Percentiles rank a stretch among this genome's conserved stretches.
phyloP scores from a whole-genome alignment of 1,140 invertebrate species.

The Himalopsyche phryganea region DNA sequence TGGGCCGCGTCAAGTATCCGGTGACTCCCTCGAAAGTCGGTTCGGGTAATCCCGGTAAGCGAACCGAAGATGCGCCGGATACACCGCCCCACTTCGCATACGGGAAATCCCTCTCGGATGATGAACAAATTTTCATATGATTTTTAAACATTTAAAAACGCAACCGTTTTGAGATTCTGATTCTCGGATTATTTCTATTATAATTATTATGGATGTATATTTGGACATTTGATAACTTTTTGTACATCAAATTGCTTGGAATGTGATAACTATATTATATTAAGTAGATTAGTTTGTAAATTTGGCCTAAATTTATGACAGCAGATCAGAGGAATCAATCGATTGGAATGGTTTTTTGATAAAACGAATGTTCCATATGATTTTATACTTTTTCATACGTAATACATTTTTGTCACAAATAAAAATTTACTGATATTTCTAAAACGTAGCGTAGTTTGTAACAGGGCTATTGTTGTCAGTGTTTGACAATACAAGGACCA shows the following conservation, averaged over 20 bases:
- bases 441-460: conserved; percentile 1
- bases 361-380: too few species aligned
- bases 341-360: too few species aligned
- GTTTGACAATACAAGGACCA: conserved; percentile 33
- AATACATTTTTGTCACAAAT: too few species aligned
- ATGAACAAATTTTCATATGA: conserved; percentile 54
- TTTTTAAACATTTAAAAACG: neutral
- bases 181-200: neutral
- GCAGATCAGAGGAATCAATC: conserved; percentile 6
- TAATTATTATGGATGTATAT: neutral
- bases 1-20: conserved; percentile 58
- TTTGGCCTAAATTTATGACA: conserved; percentile 28
- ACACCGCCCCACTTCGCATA: conserved; percentile 44
- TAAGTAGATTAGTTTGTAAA: conserved; percentile 22
- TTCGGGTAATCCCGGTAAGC: conserved; percentile 26
- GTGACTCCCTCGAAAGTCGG: conserved; percentile 55
- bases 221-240: conserved; percentile 5
- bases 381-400: too few species aligned
- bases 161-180: too few species aligned
- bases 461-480: conserved; percentile 27
- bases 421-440: neutral
- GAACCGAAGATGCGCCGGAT: conserved; percentile 37
- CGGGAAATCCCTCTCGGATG: conserved; percentile 49
- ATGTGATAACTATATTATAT: conserved; percentile 29
- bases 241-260: conserved; percentile 20